Evolutionary conservation across 2,797 vertebrate species (phyloP), one percentile per base, ranked within the genome.

Genomic region (Micrastur ruficollis): DNA sequence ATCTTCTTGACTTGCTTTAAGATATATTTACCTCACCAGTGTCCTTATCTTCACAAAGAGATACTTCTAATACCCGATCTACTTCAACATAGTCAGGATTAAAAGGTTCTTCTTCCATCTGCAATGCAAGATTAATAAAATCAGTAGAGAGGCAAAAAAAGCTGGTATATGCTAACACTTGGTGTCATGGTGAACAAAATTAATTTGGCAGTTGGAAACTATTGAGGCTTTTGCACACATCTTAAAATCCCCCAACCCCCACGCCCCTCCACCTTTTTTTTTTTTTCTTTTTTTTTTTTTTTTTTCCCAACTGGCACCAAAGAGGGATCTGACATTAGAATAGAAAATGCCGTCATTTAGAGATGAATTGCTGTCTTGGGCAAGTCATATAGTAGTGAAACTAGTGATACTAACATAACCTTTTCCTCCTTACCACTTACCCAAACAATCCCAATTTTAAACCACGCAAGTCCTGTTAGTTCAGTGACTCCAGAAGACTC

Each of bases 1-100:
- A 46, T 25, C 67, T 68, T 92, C 68, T 23, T 83, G 36, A 56
- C 26, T 55, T 89, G 67, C 27, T 94, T 49, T 68, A 74, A 65
- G 23, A 78, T 73, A 32, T 81, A 97, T 86, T 98, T 99, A 99
- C 99, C 99, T 99, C 99, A 90, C 99, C 98, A 50, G 99, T 99
- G 97, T 99, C 99, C 96, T 99, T 99, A 98, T 99, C 99, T 97
- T 99, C 98, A 98, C 99, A 99, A 97, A 99, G 99, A 21, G 99
- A 99, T 83, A 99, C 99, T 97, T 99, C 99, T 92, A 99, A 98
- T n/a, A 99, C 99, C 97, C 99, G 97, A 97, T 99, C 99, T 95
- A 99, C 99, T 98, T 99, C 99, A 90, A 99, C 98, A 56, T 99
- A 99, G 98, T 99, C 99, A 34, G 99, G 99, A 98, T 99, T 99